phyloP scores from a whole-genome alignment of 2,113 vertebrate species.

The Phyllostomus hastatus region DNA sequence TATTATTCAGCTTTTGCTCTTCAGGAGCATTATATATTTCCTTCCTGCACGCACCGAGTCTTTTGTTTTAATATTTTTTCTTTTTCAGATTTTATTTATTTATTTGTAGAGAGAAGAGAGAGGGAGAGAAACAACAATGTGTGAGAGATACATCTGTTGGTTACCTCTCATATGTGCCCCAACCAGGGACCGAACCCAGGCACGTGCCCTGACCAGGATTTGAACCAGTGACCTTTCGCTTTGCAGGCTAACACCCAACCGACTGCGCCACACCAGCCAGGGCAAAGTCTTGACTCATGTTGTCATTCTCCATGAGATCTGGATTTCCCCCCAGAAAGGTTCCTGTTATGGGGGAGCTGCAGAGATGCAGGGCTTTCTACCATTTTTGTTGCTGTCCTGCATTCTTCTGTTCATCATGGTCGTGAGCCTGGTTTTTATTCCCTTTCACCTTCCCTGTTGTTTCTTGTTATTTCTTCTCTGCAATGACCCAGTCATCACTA shows the following conservation, averaged over 20 bases:
- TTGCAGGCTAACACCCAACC: too few species aligned
- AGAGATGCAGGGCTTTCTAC: background rate
- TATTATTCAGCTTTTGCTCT: background rate
- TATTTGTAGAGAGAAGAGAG: too few species aligned
- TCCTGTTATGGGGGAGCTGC: background rate
- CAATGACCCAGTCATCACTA: background rate
- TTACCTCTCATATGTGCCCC: too few species aligned
- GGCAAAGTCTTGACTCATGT: background rate
- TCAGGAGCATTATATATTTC: background rate
- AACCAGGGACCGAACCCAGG: too few species aligned
- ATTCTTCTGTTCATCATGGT: background rate
- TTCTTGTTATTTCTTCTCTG: background rate
- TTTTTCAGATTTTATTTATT: too few species aligned
- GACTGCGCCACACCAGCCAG: background rate
- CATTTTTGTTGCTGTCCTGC: background rate
- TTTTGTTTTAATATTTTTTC: too few species aligned
- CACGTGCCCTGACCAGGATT: too few species aligned
- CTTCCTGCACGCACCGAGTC: background rate
- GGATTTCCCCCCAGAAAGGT: background rate
- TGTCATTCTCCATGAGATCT: background rate
- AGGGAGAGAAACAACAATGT: too few species aligned
- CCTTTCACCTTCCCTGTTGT: background rate
- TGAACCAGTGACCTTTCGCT: too few species aligned
- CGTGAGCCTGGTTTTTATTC: background rate
- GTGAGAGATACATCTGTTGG: too few species aligned